Conservation (phyloP, 2,888 invertebrate species). For the Lissocephala sabroskyi region DNA sequence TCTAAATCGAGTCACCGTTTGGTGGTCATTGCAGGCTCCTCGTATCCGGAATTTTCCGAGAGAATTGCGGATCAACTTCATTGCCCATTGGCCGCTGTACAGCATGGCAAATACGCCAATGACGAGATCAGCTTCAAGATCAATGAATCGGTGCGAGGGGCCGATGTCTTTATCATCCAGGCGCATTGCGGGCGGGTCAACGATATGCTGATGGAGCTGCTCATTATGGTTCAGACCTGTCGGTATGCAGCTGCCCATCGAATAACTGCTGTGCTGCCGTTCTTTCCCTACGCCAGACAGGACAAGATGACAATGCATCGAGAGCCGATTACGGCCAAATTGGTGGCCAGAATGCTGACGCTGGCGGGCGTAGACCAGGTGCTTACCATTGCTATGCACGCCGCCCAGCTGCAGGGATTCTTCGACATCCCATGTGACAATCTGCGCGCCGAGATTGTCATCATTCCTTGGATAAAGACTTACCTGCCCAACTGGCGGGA, state of each 20-base stretch:
- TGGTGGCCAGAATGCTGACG: constrained; percentile 19
- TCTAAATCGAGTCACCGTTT: background rate
- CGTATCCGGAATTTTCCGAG: background rate
- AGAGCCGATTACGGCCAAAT: constrained; percentile 18
- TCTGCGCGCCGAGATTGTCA: background rate
- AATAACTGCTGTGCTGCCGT: constrained; percentile 12
- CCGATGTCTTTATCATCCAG: constrained; percentile 18
- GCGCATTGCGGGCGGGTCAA: constrained; percentile 6
- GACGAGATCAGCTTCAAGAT: constrained; percentile 7
- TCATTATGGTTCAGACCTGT: constrained; percentile 18
- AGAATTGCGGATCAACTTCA: background rate
- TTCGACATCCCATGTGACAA: constrained; percentile 26
- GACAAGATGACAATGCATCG: constrained; percentile 10
- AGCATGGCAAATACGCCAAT: background rate
- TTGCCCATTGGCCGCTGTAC: background rate
- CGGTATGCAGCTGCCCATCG: constrained; percentile 10
- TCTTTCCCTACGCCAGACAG: constrained; percentile 16
- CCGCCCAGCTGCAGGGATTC: constrained; percentile 20
- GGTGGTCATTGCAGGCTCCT: background rate
- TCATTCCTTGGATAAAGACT: constrained; percentile 11
- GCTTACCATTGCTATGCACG: constrained; percentile 17
- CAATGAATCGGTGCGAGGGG: constrained; percentile 6
- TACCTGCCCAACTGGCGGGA: constrained; percentile 7
- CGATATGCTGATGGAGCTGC: constrained; percentile 17
- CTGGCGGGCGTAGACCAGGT: constrained; percentile 14